These are phyloP conservation scores for Amorpha juglandis DNA, from an alignment of 2,888 invertebrate species.

Conservation along the genomic window DNA sequence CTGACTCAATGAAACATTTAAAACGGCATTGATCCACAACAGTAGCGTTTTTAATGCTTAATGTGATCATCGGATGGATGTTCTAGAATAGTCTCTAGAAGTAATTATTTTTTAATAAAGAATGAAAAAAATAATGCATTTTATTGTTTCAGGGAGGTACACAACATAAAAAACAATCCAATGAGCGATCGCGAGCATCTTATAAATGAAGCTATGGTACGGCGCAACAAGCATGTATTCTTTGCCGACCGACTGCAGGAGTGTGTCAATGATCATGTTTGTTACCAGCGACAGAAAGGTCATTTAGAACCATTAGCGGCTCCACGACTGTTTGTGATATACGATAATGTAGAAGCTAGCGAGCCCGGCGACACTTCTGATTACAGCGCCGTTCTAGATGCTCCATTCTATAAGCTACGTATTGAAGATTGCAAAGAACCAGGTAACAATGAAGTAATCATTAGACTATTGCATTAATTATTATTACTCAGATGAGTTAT, in stretches of 20 bases:
- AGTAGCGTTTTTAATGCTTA: too few relatives aligned
- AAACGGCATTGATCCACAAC: too few relatives aligned
- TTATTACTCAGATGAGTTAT: neutral
- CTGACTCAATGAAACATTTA: too few relatives aligned
- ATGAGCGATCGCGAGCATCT: conserved; percentile 75
- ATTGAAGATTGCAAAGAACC: conserved; percentile 81
- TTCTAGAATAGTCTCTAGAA: too few relatives aligned
- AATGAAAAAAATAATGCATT: conserved; percentile 8
- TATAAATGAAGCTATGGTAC: conserved; percentile 80
- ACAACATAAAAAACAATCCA: conserved; percentile 76
- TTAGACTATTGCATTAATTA: neutral
- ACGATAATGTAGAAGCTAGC: conserved; percentile 89
- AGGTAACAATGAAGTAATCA: conserved; percentile 53
- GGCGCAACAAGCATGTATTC: conserved; percentile 86
- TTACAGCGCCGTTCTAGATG: conserved; percentile 84
- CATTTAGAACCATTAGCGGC: conserved; percentile 84
- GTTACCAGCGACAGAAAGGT: conserved; percentile 70
- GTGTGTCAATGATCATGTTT: conserved; percentile 85
- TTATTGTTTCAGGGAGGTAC: conserved; percentile 79
- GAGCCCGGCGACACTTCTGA: conserved; percentile 85
- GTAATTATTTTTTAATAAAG: neutral
- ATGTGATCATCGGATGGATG: too few relatives aligned
- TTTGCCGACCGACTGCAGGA: conserved; percentile 89
- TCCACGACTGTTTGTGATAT: conserved; percentile 87
- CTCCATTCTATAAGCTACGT: conserved; percentile 86